A percentile compares a stretch with the other conserved stretches of the same genome.
Evolutionary conservation across 2,888 invertebrate species (phyloP).

Genomic region (Branchellion lobata): DNA sequence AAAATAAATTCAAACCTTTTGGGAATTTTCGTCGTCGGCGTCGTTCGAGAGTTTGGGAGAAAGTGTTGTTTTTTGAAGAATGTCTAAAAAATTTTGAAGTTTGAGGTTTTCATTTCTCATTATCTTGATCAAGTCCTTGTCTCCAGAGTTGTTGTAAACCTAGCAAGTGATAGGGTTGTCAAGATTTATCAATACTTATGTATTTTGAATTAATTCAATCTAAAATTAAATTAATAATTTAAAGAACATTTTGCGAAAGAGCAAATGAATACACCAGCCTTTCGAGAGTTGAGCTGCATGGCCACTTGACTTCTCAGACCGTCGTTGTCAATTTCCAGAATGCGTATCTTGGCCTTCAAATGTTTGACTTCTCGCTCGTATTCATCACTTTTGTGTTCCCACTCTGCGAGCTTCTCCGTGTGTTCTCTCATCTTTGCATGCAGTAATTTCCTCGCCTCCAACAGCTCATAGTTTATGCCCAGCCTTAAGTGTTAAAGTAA

Average conservation of each 20-base stretch:
- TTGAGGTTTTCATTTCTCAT: slow-evolving; percentile 1
- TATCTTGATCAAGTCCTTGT: background rate
- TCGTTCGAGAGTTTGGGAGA: background rate
- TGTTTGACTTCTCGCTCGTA: background rate
- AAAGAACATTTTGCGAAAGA: too few relatives aligned
- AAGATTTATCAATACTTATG: too few relatives aligned
- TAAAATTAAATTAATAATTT: too few relatives aligned
- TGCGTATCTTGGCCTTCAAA: background rate
- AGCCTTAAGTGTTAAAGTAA: too few relatives aligned
- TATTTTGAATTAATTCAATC: too few relatives aligned
- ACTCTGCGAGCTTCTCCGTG: background rate
- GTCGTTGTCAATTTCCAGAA: background rate
- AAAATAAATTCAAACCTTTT: too few relatives aligned
- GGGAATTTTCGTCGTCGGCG: too few relatives aligned
- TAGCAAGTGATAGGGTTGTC: too few relatives aligned
- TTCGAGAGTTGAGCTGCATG: background rate
- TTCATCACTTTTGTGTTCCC: background rate
- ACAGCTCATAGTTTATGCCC: background rate
- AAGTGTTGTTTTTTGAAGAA: background rate
- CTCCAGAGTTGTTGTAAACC: too few relatives aligned
- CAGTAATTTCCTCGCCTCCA: background rate
- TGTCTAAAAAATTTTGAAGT: background rate
- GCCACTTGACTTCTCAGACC: background rate
- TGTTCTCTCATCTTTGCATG: background rate
- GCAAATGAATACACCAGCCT: background rate